Conservation (phyloP, 2,888 invertebrate genomes). For the Endotricha flammealis region DNA sequence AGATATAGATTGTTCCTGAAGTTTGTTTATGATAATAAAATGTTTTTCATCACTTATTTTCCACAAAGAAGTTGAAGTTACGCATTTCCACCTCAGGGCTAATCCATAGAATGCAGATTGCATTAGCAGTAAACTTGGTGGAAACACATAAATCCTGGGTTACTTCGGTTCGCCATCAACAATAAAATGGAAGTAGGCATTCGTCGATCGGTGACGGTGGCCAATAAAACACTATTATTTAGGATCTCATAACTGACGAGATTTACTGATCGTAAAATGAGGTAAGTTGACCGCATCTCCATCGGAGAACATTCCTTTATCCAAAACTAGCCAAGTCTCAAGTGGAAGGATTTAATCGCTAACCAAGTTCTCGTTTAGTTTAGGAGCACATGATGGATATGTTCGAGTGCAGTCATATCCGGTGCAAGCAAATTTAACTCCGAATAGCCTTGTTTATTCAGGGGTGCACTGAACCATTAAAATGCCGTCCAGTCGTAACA, state of each 20-base stretch:
- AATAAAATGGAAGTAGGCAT: slow-evolving; percentile 60
- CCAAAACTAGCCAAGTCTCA: slow-evolving; percentile 37
- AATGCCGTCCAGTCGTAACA: slow-evolving; percentile 60
- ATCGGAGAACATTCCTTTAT: slow-evolving; percentile 39
- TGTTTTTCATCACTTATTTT: too few relatives aligned
- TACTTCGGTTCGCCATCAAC: slow-evolving; percentile 49
- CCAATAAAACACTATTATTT: slow-evolving; percentile 74
- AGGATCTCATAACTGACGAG: slow-evolving; percentile 68
- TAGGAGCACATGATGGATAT: slow-evolving; percentile 58
- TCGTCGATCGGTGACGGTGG: slow-evolving; percentile 59
- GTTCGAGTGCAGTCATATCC: slow-evolving; percentile 72
- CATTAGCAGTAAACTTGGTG: slow-evolving; percentile 63
- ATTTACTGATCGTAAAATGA: slow-evolving; percentile 69
- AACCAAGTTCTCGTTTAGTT: slow-evolving; percentile 57
- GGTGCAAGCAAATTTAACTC: slow-evolving; percentile 74
- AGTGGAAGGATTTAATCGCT: slow-evolving; percentile 40
- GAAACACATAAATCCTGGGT: slow-evolving; percentile 56
- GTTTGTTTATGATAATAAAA: too few relatives aligned
- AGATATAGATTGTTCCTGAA: too few relatives aligned
- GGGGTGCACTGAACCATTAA: slow-evolving; percentile 76
- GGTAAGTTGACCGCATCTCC: slow-evolving; percentile 50
- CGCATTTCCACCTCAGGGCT: slow-evolving; percentile 24
- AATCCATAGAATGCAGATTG: slow-evolving; percentile 34
- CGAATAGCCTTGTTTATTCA: slow-evolving; percentile 72
- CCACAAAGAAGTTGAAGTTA: too few relatives aligned